Evolutionary conservation across 2,113 vertebrate species (phyloP).

Genomic region (Tetraodon nigroviridis): DNA sequence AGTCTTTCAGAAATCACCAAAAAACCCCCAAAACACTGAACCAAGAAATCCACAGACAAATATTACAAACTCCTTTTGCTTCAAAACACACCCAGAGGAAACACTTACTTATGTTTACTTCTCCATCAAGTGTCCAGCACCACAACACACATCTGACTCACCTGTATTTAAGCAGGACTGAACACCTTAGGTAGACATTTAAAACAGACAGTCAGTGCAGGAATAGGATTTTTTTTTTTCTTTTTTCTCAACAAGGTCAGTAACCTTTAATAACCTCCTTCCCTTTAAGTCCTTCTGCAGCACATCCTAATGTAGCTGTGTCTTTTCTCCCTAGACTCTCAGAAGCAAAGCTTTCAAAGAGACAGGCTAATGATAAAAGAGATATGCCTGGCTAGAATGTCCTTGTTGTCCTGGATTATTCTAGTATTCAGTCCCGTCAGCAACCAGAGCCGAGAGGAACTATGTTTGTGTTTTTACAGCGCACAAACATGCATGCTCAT

Average conservation of each 20-base stretch:
- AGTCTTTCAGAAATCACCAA: background rate
- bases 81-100: no score
- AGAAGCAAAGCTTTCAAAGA: slow-evolving; percentile 16
- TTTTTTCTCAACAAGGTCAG: slow-evolving; percentile 4
- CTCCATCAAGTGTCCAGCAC: no score
- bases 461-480: slow-evolving; percentile 7
- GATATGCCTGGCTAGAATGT: slow-evolving; percentile 2
- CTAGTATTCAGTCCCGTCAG: slow-evolving; percentile 11
- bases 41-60: no score
- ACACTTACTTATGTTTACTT: no score
- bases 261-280: background rate
- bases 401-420: slow-evolving; percentile 29
- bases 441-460: slow-evolving; percentile 10
- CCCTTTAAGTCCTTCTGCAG: background rate
- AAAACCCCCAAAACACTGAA: background rate
- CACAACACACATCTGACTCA: no score
- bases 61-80: no score
- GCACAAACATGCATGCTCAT: slow-evolving; percentile 2
- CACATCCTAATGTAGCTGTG: slow-evolving; percentile 1
- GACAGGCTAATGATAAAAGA: slow-evolving; percentile 23
- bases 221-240: background rate
- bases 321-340: slow-evolving; percentile 11
- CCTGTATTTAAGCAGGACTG: no score
- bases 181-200: no score
- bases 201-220: no score